Base-by-base conservation (phyloP, 2,113 vertebrate species). In the Pantherophis guttatus region DNA sequence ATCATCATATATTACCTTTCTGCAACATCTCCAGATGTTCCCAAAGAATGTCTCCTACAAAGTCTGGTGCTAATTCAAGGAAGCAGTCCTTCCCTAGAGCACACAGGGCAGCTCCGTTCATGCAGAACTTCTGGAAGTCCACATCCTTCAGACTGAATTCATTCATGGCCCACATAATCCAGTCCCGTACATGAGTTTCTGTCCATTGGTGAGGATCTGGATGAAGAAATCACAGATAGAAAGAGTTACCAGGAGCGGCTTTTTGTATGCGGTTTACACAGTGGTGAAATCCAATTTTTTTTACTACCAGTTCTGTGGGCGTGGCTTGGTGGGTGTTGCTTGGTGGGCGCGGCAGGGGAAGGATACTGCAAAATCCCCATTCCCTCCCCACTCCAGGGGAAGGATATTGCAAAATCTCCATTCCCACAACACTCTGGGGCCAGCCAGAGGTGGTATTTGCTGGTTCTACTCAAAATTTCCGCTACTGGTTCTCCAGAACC, bases 41-140 rank as follows among this genome's bases (percentile, higher is more conserved):
- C 99, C 99, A 99, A 12, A 99, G 98, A 97, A 99, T 99, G 95
- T 99, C 99, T 29, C 99, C 99, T 92, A 99, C 99, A 94, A 99
- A 99, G 97, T 99, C 99, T 0, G 99, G 99, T 0, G 99, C 99
- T 94, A 99, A 97, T 96, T 99, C 99, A 7, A 99, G 98, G 97
- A 99, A 99, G 95, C 99, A 98, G 39, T 99, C 99, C 96, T 99
- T 99, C 50, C 99, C 99, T 97, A 99, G 98, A 0, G 98, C 99
- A 0, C 99, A 99, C 92, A 99, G 98, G 58, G 96, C 98, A 90
- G 99, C 99, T 65, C 99, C 99, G 0, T 98, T 99, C 98, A 99
- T 99, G 95, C 98, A 98, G 93, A 99, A 99, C 96, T 99, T 99
- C 96, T 99, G 98, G 97, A 99, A 99, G 96, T 99, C 99, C 65